Conservation (phyloP, 2,888 invertebrate species). For the Atrina japonica region DNA sequence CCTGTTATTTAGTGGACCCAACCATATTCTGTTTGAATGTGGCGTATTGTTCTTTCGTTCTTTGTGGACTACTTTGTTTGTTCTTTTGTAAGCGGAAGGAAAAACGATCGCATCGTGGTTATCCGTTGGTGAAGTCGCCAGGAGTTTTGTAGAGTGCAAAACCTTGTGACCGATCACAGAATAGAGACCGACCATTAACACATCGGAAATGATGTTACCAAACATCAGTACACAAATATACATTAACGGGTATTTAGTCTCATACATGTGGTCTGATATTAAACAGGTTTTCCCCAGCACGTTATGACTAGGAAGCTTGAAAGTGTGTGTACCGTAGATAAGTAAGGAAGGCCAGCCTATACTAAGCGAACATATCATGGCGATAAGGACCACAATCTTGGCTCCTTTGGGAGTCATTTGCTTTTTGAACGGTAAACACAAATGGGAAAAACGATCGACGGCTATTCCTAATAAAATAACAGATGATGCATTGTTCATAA, state of each 20-base stretch:
- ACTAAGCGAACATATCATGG: background rate
- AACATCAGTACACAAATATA: constrained; percentile 19
- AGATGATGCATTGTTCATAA: constrained; percentile 30
- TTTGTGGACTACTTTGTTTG: no score
- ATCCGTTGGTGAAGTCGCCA: no score
- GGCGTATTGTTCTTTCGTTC: no score
- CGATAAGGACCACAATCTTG: constrained; percentile 6
- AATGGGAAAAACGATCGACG: constrained; percentile 26
- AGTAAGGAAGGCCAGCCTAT: constrained; percentile 16
- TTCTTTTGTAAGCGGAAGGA: no score
- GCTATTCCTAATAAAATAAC: constrained; percentile 30
- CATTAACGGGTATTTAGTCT: constrained; percentile 14
- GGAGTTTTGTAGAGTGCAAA: background rate
- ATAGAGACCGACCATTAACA: constrained; percentile 27
- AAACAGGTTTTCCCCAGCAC: constrained; percentile 21
- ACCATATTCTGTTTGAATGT: no score
- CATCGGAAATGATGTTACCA: constrained; percentile 18
- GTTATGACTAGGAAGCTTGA: background rate
- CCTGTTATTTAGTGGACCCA: no score
- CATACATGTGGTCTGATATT: constrained; percentile 3
- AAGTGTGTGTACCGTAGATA: constrained; percentile 32
- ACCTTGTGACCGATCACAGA: constrained; percentile 8
- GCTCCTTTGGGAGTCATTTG: constrained; percentile 8
- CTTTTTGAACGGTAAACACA: constrained; percentile 20
- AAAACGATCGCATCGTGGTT: no score